These are phyloP conservation scores for Archips crataeganus DNA, from an alignment of 2,888 invertebrate species.

Conservation along the genomic window DNA sequence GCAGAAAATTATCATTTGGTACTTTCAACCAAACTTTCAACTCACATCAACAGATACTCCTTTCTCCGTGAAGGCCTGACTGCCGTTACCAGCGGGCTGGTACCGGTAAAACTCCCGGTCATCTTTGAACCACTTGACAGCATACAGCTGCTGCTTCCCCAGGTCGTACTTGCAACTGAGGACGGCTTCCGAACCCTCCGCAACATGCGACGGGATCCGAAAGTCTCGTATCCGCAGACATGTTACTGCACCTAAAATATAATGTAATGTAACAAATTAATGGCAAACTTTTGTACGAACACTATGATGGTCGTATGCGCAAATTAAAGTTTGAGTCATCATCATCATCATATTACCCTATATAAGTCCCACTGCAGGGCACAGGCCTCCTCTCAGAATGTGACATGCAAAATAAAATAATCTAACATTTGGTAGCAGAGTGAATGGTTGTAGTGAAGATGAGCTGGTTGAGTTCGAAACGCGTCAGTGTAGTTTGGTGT, in stretches of 20 bases:
- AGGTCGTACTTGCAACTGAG: slow-evolving; percentile 93
- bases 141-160: slow-evolving; percentile 91
- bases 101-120: slow-evolving; percentile 94
- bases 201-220: slow-evolving; percentile 92
- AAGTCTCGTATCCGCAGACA: slow-evolving; percentile 90
- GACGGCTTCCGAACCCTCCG: slow-evolving; percentile 89
- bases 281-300: no score
- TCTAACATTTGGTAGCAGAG: no score
- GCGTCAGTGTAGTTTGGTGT: no score
- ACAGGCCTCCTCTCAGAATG: no score
- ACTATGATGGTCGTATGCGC: no score
- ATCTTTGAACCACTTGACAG: slow-evolving; percentile 97
- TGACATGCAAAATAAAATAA: no score
- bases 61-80: slow-evolving; percentile 88
- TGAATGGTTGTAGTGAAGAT: no score
- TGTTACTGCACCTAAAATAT: slow-evolving; percentile 63
- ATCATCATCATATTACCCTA: no score
- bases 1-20: no score
- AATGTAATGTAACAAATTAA: neutral
- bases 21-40: slow-evolving; percentile 48
- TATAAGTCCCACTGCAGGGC: no score
- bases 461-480: no score
- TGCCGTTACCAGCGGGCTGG: slow-evolving; percentile 87
- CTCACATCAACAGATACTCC: slow-evolving; percentile 95
- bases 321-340: no score